Evolutionary conservation across 2,888 invertebrate genomes (phyloP), one percentile per base, ranked within the genome.

Genomic region (Catocala fraxini): DNA sequence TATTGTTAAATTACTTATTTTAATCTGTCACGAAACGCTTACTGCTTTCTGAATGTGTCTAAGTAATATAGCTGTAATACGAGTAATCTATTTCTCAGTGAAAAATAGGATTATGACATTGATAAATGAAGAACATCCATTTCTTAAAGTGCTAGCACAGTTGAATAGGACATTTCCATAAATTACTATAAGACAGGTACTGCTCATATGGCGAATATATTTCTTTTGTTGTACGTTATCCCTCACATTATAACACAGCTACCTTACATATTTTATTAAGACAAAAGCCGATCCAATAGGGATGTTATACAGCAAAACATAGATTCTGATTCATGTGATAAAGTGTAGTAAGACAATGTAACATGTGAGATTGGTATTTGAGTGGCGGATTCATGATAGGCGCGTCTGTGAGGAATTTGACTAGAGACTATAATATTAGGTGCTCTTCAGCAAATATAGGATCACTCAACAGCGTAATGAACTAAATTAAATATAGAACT

Each of bases 51-150:
- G 25, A 55, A 45, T 47, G 11, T 51, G 41, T 52, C 64, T 58
- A 48, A 64, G 52, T 58, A 72, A 63, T 68, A 73, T 70, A 74
- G 68, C 71, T 70, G 55, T 69, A 67, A 55, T 73, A 71, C 63
- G 61, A 75, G 75, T 75, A 66, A 75, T 79, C 67, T 68, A 73
- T 78, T 77, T 70, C 71, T 77, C 66, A 70, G 66, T 79, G 77
- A 77, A 80, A 80, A 83, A 83, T 79, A 80, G 72, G 73, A 83
- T 81, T 68, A 68, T 80, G 88, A 87, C 88, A 68, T 85, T 87
- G 89, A 89, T 79, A 84, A 87, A 89, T 89, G 86, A 82, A 83
- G 75, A 82, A 87, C 82, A 84, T 84, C 86, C 87, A 88, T 89
- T 87, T 87, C 85, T 82, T 78, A 83, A 85, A 88, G 87, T 88